These are phyloP conservation scores for Lagocephalus sceleratus DNA, from an alignment of 2,797 vertebrate species.

Conservation along the genomic window DNA sequence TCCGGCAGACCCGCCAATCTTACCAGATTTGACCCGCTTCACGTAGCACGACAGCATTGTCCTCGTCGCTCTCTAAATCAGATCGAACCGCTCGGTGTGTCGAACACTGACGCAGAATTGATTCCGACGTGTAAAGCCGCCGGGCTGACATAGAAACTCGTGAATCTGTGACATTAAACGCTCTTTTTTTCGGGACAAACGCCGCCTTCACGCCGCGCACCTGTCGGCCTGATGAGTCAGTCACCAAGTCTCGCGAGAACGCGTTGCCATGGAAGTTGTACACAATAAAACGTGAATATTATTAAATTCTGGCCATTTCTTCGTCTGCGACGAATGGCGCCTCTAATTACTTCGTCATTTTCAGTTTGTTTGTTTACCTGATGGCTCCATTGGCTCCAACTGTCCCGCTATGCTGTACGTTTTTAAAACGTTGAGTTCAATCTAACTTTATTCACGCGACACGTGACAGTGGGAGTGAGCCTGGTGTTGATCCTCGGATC, in stretches of 20 bases:
- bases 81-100: not conserved
- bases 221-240: slow-evolving; percentile 14
- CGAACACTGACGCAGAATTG: not conserved
- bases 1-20: slow-evolving; percentile 9
- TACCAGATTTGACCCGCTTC: slow-evolving; percentile 61
- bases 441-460: too few relatives aligned
- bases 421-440: too few relatives aligned
- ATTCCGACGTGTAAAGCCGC: not conserved
- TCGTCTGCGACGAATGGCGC: too few relatives aligned
- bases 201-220: slow-evolving; percentile 15
- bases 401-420: too few relatives aligned
- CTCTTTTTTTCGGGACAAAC: not conserved
- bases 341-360: too few relatives aligned
- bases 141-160: too few relatives aligned
- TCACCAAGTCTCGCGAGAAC: slow-evolving; percentile 1
- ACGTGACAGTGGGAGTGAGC: too few relatives aligned
- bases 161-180: not conserved
- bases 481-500: too few relatives aligned
- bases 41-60: slow-evolving; percentile 52
- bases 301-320: too few relatives aligned
- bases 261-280: not conserved
- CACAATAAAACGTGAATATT: too few relatives aligned
- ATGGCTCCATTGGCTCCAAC: too few relatives aligned
- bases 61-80: not conserved
- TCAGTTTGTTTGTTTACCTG: too few relatives aligned